These are phyloP conservation scores for Leptinotarsa haldemani DNA, from an alignment of 2,888 invertebrate species.

Conservation along the genomic window DNA sequence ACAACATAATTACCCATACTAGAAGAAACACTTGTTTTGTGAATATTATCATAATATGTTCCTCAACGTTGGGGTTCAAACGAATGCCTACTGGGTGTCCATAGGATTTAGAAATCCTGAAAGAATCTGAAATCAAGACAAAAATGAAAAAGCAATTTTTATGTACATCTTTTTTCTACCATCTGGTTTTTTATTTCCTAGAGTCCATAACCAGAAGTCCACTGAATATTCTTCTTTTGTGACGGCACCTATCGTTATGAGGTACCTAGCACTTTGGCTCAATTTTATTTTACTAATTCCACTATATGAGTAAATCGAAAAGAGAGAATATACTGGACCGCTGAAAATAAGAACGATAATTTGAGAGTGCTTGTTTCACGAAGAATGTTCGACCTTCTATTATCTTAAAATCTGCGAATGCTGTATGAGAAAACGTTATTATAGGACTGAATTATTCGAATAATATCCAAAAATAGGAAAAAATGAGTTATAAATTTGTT, in stretches of 20 bases:
- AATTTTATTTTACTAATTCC: slow-evolving; percentile 65
- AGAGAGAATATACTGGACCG: slow-evolving; percentile 69
- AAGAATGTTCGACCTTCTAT: too few relatives aligned
- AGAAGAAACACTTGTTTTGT: slow-evolving; percentile 61
- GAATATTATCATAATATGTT: slow-evolving; percentile 65
- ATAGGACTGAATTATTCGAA: too few relatives aligned
- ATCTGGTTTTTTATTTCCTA: slow-evolving; percentile 67
- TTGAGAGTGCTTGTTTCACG: too few relatives aligned
- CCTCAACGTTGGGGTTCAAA: slow-evolving; percentile 63
- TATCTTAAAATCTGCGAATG: too few relatives aligned
- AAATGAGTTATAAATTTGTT: too few relatives aligned
- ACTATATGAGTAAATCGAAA: slow-evolving; percentile 66
- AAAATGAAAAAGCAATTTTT: neutral
- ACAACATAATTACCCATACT: slow-evolving; percentile 58
- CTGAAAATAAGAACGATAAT: slow-evolving; percentile 22
- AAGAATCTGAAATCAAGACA: slow-evolving; percentile 41
- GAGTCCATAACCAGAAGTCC: slow-evolving; percentile 75
- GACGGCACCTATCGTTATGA: slow-evolving; percentile 68
- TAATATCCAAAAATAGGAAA: too few relatives aligned
- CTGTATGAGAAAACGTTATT: too few relatives aligned
- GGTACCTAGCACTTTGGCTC: slow-evolving; percentile 68
- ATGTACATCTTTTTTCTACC: slow-evolving; percentile 61
- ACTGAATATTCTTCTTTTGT: slow-evolving; percentile 66
- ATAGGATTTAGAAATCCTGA: slow-evolving; percentile 37
- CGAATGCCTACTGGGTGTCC: slow-evolving; percentile 57